Evolutionary conservation across 2,113 vertebrate species (phyloP).

Genomic region (Sciurus niger): DNA sequence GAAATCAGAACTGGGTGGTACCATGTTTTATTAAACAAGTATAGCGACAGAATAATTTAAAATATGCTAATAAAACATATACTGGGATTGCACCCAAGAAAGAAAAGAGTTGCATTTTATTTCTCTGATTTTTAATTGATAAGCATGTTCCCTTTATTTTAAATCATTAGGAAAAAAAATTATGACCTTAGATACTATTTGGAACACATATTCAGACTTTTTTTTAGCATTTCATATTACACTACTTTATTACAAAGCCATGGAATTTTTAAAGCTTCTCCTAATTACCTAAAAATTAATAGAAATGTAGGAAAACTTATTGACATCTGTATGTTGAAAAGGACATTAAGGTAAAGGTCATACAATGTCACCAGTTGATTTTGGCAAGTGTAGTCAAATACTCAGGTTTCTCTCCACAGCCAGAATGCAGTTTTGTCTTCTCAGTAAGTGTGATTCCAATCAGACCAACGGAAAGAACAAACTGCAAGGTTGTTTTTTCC

Average conservation of each 20-base stretch:
- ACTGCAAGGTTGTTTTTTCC: neutral
- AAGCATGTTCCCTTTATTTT: neutral
- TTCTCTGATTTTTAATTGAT: neutral
- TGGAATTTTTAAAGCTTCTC: constrained; percentile 3
- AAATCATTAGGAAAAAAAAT: neutral
- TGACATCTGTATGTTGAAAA: neutral
- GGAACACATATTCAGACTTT: neutral
- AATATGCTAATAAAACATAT: neutral
- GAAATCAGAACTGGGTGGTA: neutral
- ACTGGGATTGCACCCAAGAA: neutral
- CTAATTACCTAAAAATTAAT: constrained; percentile 27
- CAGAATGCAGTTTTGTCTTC: neutral
- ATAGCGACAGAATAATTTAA: neutral
- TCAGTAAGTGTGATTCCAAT: neutral
- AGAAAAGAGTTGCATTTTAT: neutral
- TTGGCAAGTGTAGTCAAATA: neutral
- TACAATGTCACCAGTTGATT: neutral
- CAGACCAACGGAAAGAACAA: neutral
- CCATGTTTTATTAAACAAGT: neutral
- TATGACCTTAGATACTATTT: neutral
- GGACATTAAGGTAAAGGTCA: neutral
- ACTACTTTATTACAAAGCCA: neutral
- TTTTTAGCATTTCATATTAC: neutral
- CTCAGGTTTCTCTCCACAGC: neutral
- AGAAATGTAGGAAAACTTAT: neutral